Evolutionary conservation across 2,113 vertebrate genomes (phyloP), one percentile per base, ranked within the genome.

Genomic region (Pleuronectes platessa): DNA sequence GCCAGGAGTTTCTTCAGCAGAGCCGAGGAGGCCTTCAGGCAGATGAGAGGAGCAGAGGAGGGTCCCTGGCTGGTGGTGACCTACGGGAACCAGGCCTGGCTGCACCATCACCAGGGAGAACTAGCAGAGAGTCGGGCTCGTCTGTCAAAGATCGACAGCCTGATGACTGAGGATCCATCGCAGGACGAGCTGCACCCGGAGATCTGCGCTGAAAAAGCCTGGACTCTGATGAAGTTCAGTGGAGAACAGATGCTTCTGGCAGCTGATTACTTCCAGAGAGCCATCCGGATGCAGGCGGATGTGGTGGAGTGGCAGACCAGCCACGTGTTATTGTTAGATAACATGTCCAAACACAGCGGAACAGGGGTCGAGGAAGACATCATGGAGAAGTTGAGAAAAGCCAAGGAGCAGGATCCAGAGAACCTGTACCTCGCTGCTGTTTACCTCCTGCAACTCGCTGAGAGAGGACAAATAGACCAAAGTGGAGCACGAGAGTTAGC

Each of bases 21-120:
- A 55, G 88, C 86, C 49, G 67, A 58, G 6, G 66, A 90, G 55
- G 74, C 82, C 24, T 75, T 91, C 35, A 2, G n/a, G 8, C 79
- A 45, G 59, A 59, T 45, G 1, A 81, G 76, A 56, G 63, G 37
- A 1, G n/a, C 64, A 0, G 18, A 27, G 23, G 76, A 84, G 51
- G 90, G 88, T 42, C 90, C 90, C n/a, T 90, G 82, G 86, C 26
- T 88, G n/a, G 15, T 81, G 63, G 88, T 90, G 53, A 86, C 88
- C 71, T 88, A 86, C 2, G 75, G 83, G 24, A 86, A 91, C 76
- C 55, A 73, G 71, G 90, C 90, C n/a, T 91, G 90, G 90, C 81
- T 91, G 69, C 79, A 88, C 72, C 61, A 85, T 5, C 71, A 35
- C 18, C 74, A 76, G 62, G 76, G 71, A 4, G 64, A 90, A 14